A percentile compares a stretch with the other conserved stretches of the same genome.
These are phyloP conservation scores for Pitangus sulphuratus DNA, from an alignment of 2,797 vertebrate genomes.

Conservation along the genomic window DNA sequence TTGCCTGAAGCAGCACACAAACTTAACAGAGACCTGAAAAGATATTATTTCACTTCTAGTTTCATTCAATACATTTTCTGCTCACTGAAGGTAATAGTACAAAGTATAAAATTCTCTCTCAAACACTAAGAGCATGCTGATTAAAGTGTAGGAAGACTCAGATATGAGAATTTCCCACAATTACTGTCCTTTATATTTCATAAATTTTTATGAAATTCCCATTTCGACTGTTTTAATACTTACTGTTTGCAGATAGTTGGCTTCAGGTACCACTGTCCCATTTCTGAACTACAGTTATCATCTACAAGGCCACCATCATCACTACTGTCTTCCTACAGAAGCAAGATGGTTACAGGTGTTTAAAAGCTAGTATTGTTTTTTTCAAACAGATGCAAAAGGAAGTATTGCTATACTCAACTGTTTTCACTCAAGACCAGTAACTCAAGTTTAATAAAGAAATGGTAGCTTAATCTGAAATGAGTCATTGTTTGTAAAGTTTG, in stretches of 20 bases:
- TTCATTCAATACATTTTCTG: background rate
- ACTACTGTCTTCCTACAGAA: constrained; percentile 90
- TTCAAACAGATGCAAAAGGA: background rate
- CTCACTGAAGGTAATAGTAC: background rate
- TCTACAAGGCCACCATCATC: constrained; percentile 89
- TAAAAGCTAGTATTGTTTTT: background rate
- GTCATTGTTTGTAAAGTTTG: background rate
- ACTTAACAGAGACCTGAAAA: background rate
- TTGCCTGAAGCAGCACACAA: background rate
- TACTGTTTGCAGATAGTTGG: constrained; percentile 91
- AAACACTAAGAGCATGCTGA: background rate
- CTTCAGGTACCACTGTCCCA: constrained; percentile 81
- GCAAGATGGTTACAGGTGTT: background rate
- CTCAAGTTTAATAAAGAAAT: background rate
- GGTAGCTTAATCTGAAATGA: background rate
- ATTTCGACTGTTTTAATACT: constrained; percentile 64
- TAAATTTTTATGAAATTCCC: background rate
- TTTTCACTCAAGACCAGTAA: background rate
- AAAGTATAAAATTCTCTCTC: background rate
- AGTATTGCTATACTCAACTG: background rate
- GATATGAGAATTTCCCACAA: background rate
- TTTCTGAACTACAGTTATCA: constrained; percentile 80
- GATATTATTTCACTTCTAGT: background rate
- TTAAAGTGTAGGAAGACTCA: background rate
- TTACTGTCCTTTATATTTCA: background rate